These are phyloP conservation scores for Dendrolimus punctatus DNA, from an alignment of 1,140 invertebrate genomes.

Conservation along the genomic window DNA sequence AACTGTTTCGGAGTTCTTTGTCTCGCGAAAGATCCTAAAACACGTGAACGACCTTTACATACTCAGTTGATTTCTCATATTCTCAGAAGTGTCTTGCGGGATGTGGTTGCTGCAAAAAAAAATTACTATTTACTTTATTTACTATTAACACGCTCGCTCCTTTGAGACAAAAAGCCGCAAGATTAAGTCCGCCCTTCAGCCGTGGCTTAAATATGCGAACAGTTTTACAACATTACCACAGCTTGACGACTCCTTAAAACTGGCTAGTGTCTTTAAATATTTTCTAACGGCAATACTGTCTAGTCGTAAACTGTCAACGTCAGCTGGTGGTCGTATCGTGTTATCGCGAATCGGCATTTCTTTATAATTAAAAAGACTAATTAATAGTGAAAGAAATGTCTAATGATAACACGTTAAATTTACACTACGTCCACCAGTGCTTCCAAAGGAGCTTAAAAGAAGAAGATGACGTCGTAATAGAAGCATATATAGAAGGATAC, in stretches of 20 bases:
- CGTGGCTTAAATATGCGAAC: no score
- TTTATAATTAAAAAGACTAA: slow-evolving; percentile 11
- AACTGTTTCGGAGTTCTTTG: no score
- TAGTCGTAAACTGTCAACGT: slow-evolving; percentile 3
- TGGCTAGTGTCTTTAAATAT: slow-evolving; percentile 3
- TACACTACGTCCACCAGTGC: slow-evolving; percentile 72
- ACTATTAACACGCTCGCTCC: no score
- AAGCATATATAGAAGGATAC: slow-evolving; percentile 78
- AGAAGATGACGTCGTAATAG: slow-evolving; percentile 76
- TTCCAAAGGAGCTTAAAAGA: slow-evolving; percentile 74
- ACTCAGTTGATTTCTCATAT: no score
- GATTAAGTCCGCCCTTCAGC: no score
- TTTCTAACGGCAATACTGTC: background rate
- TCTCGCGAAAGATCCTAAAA: no score
- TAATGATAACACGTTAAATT: slow-evolving; percentile 64
- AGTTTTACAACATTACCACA: no score
- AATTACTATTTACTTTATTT: no score
- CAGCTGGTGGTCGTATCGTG: background rate
- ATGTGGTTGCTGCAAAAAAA: no score
- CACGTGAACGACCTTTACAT: no score
- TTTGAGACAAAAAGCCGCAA: no score
- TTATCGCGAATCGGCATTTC: background rate
- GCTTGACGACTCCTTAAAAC: background rate
- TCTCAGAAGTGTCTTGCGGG: no score
- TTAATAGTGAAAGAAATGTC: slow-evolving; percentile 45